Conservation (phyloP, 2,113 vertebrate genomes). For the Hippotragus niger region DNA sequence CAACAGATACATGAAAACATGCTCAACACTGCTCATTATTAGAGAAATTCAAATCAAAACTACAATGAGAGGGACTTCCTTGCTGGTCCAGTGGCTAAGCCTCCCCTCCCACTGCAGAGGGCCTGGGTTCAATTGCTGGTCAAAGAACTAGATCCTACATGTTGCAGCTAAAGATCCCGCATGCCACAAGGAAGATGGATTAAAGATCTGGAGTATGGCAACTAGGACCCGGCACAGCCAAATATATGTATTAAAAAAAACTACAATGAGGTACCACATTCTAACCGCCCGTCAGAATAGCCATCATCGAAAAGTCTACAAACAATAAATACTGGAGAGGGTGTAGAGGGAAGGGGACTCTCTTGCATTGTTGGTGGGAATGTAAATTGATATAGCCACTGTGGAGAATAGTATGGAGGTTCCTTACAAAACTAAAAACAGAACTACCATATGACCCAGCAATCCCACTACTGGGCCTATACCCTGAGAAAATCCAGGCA, state of each 20-base stretch:
- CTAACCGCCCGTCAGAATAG: background rate
- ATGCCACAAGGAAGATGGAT: background rate
- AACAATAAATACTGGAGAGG: background rate
- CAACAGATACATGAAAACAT: background rate
- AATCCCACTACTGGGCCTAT: background rate
- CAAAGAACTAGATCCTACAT: background rate
- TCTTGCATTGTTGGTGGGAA: background rate
- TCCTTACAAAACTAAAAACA: background rate
- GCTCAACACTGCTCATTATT: background rate
- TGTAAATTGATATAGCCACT: background rate
- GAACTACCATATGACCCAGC: background rate
- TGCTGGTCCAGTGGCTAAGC: background rate
- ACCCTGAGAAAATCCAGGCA: background rate
- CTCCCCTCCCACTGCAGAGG: background rate
- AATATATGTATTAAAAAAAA: background rate
- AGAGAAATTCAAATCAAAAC: background rate
- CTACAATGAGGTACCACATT: background rate
- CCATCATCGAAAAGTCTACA: background rate
- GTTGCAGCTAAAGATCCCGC: background rate
- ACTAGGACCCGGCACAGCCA: background rate
- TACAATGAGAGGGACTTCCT: background rate
- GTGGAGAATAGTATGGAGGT: background rate
- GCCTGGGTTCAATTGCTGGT: background rate
- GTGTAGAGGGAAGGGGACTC: background rate
- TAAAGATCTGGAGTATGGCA: accelerated